Percentiles rank a stretch among this genome's conserved stretches.
Conservation (phyloP, 2,888 invertebrate species). For the Piscicola geometra region DNA sequence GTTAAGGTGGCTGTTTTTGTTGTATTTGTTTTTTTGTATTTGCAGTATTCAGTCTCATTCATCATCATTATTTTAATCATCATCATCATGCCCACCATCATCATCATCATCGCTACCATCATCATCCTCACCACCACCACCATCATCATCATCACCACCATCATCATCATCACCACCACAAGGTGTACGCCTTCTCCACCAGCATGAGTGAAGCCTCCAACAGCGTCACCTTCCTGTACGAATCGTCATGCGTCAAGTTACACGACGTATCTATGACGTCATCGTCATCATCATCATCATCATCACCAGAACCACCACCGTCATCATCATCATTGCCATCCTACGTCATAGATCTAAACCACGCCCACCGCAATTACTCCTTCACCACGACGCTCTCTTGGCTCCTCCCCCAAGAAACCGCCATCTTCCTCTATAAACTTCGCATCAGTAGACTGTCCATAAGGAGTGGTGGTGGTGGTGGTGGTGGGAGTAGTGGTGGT, state of each 20-base stretch:
- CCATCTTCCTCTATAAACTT: background rate
- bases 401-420: background rate
- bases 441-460: background rate
- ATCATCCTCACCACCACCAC: no score
- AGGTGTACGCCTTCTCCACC: conserved; percentile 9
- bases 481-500: background rate
- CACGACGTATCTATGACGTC: background rate
- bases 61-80: background rate
- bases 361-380: background rate
- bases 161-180: background rate
- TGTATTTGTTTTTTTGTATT: background rate
- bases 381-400: background rate
- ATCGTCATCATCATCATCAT: background rate
- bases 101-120: no score
- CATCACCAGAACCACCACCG: background rate
- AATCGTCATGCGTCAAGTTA: background rate
- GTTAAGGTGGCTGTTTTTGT: background rate
- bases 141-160: no score
- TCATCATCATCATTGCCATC: background rate
- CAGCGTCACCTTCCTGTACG: background rate
- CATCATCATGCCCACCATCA: no score
- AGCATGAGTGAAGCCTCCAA: background rate
- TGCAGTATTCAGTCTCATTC: background rate
- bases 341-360: background rate
- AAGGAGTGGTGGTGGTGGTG: background rate